Conservation (phyloP, 2,888 invertebrate species). For the Biston stratarius region DNA sequence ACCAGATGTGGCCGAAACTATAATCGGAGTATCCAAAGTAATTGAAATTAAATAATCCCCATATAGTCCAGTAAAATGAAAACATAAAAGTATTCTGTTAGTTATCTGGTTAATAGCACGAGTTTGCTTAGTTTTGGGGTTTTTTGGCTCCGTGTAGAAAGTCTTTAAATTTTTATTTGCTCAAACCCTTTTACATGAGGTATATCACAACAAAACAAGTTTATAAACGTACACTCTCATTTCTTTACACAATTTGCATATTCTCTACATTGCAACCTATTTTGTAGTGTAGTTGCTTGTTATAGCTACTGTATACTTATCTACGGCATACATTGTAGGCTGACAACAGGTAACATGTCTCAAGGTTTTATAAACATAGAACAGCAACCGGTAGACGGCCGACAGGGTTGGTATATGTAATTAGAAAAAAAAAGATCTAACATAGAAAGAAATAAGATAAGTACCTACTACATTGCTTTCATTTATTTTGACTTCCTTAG, state of each 20-base stretch:
- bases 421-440: background rate
- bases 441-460: conserved; percentile 11
- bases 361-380: conserved; percentile 48
- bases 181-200: too few relatives aligned
- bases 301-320: conserved; percentile 19
- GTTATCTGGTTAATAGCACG: too few relatives aligned
- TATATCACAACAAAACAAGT: background rate
- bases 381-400: conserved; percentile 39
- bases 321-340: conserved; percentile 30
- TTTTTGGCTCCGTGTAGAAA: too few relatives aligned
- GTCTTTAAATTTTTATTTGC: too few relatives aligned
- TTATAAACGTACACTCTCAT: conserved; percentile 25
- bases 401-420: conserved; percentile 16
- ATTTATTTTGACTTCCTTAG: too few relatives aligned
- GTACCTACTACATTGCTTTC: background rate
- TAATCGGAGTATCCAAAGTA: too few relatives aligned
- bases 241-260: conserved; percentile 48
- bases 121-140: too few relatives aligned
- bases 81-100: too few relatives aligned
- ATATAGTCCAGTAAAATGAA: too few relatives aligned
- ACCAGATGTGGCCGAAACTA: too few relatives aligned
- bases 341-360: conserved; percentile 44
- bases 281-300: conserved; percentile 28
- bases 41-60: too few relatives aligned
- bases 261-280: conserved; percentile 26